Evolutionary conservation across 2,797 vertebrate genomes (phyloP).

Genomic region (Fistularia tabacaria): DNA sequence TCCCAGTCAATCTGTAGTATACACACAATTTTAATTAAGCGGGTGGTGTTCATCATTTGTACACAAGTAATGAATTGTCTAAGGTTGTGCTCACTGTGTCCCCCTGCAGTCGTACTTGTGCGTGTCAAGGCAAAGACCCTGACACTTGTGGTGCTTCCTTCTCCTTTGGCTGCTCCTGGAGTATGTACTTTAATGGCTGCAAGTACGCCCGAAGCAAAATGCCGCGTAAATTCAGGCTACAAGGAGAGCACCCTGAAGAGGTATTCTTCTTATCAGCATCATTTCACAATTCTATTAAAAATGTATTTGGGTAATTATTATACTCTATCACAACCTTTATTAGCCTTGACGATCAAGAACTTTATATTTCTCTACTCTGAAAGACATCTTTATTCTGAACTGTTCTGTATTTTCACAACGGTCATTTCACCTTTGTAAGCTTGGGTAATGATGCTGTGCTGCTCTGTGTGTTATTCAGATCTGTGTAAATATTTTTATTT

Average conservation of each 20-base stretch:
- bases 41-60: neutral
- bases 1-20: neutral
- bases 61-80: constrained; percentile 3
- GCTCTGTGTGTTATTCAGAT: constrained; percentile 8
- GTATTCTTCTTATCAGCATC: constrained; percentile 55
- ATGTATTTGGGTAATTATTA: neutral
- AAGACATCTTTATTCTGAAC: no score
- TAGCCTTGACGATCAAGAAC: no score
- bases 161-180: constrained; percentile 98
- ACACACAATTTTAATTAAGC: constrained; percentile 1
- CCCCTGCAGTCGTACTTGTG: constrained; percentile 88
- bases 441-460: neutral
- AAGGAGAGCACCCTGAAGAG: constrained; percentile 94
- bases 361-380: no score
- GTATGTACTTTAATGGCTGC: constrained; percentile 98
- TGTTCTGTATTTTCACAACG: no score
- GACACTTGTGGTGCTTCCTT: constrained; percentile 93
- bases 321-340: neutral
- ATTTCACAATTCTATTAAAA: neutral
- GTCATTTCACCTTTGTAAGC: no score
- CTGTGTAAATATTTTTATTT: constrained; percentile 19
- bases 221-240: constrained; percentile 93
- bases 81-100: constrained; percentile 37
- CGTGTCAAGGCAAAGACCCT: constrained; percentile 91
- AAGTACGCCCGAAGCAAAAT: constrained; percentile 96